Evolutionary conservation across 2,888 invertebrate genomes (phyloP), one percentile per base, ranked within the genome.

Genomic region (Drosophila limbata): DNA sequence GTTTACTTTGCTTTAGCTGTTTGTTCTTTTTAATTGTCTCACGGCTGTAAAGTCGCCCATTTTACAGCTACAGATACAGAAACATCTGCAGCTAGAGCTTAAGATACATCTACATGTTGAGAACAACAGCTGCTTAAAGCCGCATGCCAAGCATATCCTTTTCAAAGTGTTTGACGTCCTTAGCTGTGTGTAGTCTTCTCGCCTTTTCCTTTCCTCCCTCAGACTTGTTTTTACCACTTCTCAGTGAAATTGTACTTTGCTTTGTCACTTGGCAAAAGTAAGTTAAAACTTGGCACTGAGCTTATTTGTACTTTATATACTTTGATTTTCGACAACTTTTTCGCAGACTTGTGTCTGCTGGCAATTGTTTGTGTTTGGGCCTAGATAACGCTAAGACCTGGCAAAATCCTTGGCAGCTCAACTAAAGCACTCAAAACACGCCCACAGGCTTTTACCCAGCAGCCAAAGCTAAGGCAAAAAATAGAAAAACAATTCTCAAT

Each of bases 271-370:
- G 78, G 52, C 57, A 55, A 68, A 68, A 62, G 57, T 66, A 68
- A 68, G 64, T 74, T 57, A 61, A 57, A 74, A 74, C 56, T 70
- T 70, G 15, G 52, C 56, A 59, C 69, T 63, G 56, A 45, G 66
- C 73, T 77, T 81, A 73, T 77, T 83, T 77, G 77, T 83, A 77
- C 64, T 57, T 57, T 47, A 37, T 66, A 71, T 81, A 65, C 77
- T 85, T 85, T 84, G 84, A 79, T 84, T 81, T 81, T 68, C 65
- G 62, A 63, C 75, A 82, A 84, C 75, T 75, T 69, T 67, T 52
- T 25, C 31, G 52, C 35, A 25, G 15, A 17, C 40, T 45, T 61
- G 57, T 51, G 50, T 37, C 13, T 52, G 19, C 40, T 17, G 39
- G 47, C 35, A 62, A 40, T 51, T 74, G 57, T 70, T 76, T 71